These are phyloP conservation scores for Frieseomelitta varia DNA, from an alignment of 1,140 invertebrate genomes.

Conservation along the genomic window DNA sequence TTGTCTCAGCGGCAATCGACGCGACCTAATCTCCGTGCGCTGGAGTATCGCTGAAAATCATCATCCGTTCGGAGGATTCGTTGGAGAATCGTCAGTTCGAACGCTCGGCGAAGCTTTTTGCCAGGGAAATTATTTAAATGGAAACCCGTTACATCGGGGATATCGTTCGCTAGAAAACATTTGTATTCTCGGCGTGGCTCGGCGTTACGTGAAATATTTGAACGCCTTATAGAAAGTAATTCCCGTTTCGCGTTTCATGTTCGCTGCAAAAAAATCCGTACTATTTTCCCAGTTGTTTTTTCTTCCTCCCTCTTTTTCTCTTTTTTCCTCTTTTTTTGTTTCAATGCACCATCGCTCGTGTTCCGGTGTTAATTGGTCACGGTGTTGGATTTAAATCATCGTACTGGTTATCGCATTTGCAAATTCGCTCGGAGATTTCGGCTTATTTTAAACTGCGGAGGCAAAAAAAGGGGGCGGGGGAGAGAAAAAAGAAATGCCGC, in stretches of 20 bases:
- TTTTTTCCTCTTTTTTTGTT: too few relatives aligned
- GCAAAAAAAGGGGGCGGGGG: too few relatives aligned
- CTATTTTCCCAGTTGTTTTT: neutral
- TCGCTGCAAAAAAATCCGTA: neutral
- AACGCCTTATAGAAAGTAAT: neutral
- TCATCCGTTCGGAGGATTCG: neutral
- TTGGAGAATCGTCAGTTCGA: neutral
- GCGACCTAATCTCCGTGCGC: neutral
- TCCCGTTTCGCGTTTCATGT: neutral
- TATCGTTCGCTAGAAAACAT: constrained; percentile 14
- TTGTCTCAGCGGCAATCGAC: neutral
- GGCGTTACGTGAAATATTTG: constrained; percentile 6
- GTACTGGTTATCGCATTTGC: neutral
- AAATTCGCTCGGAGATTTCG: neutral
- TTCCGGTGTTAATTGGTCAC: constrained; percentile 3
- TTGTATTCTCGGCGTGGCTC: neutral
- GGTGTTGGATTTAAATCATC: constrained; percentile 1
- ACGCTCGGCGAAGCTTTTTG: neutral
- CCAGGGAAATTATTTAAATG: neutral
- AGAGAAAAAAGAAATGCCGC: too few relatives aligned
- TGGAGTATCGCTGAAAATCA: neutral
- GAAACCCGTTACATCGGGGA: neutral
- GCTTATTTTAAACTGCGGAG: neutral
- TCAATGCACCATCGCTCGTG: neutral
- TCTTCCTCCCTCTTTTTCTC: too few relatives aligned